Percentiles rank a stretch among this genome's conserved stretches.
These are phyloP conservation scores for Mythimna ferrago DNA, from an alignment of 2,888 invertebrate genomes.

Conservation along the genomic window DNA sequence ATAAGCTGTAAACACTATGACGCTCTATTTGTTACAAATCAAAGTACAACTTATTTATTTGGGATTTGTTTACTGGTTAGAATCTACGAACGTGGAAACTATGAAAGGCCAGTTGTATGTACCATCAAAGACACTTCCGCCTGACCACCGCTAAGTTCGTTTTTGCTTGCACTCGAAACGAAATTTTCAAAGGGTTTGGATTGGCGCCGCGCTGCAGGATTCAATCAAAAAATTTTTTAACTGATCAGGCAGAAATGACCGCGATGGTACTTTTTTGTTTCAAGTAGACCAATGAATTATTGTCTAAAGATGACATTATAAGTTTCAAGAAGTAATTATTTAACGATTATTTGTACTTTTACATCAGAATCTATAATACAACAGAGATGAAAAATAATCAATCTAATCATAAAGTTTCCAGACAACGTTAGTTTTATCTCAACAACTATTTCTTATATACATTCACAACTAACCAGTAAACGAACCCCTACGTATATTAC, in stretches of 20 bases:
- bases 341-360: slow-evolving; percentile 41
- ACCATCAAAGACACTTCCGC: too few species aligned
- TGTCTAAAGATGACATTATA: neutral
- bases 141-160: too few species aligned
- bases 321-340: neutral
- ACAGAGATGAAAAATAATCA: slow-evolving; percentile 1
- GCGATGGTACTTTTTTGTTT: neutral
- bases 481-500: slow-evolving; percentile 33
- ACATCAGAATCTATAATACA: slow-evolving; percentile 29
- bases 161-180: too few species aligned
- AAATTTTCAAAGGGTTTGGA: too few species aligned
- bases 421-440: neutral
- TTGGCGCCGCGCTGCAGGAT: too few species aligned
- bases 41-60: slow-evolving; percentile 49
- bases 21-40: slow-evolving; percentile 55
- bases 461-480: slow-evolving; percentile 16
- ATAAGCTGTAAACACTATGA: slow-evolving; percentile 59
- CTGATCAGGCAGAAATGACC: too few species aligned
- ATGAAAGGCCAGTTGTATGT: neutral
- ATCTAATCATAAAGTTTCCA: neutral
- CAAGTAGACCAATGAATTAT: neutral
- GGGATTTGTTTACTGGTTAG: slow-evolving; percentile 30
- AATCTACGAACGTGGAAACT: neutral
- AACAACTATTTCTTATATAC: too few species aligned
- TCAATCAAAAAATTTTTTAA: too few species aligned